Evolutionary conservation across 2,888 invertebrate species (phyloP).

Genomic region (Cynaeus angustus): DNA sequence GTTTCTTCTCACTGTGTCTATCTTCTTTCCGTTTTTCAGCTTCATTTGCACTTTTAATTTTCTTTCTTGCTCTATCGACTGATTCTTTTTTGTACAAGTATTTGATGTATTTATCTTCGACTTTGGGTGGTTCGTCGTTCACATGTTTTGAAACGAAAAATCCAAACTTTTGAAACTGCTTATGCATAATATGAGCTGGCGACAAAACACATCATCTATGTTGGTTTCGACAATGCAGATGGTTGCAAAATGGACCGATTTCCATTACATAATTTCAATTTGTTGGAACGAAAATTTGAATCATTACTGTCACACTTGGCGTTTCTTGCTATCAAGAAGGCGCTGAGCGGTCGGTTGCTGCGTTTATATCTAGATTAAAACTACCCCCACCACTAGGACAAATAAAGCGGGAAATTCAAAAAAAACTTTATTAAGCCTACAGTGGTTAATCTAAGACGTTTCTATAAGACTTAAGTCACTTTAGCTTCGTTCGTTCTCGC

Average conservation of each 20-base stretch:
- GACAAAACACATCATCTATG: neutral
- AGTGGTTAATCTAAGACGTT: neutral
- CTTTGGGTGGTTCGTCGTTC: constrained; percentile 8
- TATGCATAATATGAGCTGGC: constrained; percentile 28
- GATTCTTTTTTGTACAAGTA: constrained; percentile 27
- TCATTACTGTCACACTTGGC: constrained; percentile 21
- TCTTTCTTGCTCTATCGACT: neutral
- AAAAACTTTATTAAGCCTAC: no score
- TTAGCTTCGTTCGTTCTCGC: constrained; percentile 62
- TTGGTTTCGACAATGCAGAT: neutral
- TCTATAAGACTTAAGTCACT: constrained; percentile 54
- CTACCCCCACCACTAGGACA: no score
- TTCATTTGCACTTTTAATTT: constrained; percentile 25
- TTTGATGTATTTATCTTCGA: constrained; percentile 22
- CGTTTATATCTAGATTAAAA: no score
- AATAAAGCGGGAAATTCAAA: neutral
- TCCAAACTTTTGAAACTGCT: constrained; percentile 35
- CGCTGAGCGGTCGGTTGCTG: no score
- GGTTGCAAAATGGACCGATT: constrained; percentile 4
- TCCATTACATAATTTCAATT: constrained; percentile 39
- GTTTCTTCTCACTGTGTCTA: constrained; percentile 3
- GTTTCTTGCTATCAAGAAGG: neutral
- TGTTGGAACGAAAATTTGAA: constrained; percentile 30
- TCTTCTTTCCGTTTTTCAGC: constrained; percentile 7
- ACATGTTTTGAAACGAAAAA: constrained; percentile 28